Percentiles rank a stretch among this genome's conserved stretches.
phyloP scores from a whole-genome alignment of 2,113 vertebrate genomes.

The Forbesichthys papilliferus region DNA sequence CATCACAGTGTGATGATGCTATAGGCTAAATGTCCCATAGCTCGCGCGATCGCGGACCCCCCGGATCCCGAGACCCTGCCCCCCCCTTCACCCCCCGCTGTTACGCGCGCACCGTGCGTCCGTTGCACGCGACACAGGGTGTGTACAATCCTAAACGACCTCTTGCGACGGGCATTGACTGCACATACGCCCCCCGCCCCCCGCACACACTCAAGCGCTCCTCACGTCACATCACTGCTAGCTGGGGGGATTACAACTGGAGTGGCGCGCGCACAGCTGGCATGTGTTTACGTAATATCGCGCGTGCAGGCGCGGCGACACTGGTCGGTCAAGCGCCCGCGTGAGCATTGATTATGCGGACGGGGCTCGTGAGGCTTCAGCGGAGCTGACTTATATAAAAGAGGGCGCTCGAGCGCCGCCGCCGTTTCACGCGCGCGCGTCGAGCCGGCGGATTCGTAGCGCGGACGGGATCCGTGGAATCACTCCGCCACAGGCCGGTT shows the following conservation, averaged over 20 bases:
- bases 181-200: background rate
- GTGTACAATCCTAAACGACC: slow-evolving; percentile 38
- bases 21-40: background rate
- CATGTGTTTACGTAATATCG: slow-evolving; percentile 70
- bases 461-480: slow-evolving; percentile 54
- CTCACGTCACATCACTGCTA: slow-evolving; percentile 1
- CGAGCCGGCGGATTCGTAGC: slow-evolving; percentile 60
- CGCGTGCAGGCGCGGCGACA: slow-evolving; percentile 36
- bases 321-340: slow-evolving; percentile 43
- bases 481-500: slow-evolving; percentile 39
- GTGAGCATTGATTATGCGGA: slow-evolving; percentile 31
- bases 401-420: slow-evolving; percentile 63
- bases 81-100: background rate
- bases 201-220: background rate
- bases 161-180: slow-evolving; percentile 26
- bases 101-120: background rate
- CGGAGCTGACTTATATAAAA: slow-evolving; percentile 36
- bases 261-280: slow-evolving; percentile 48
- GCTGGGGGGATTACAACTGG: slow-evolving; percentile 63
- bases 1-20: background rate
- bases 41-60: slow-evolving; percentile 6
- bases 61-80: background rate
- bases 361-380: slow-evolving; percentile 43
- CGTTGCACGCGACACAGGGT: slow-evolving; percentile 30
- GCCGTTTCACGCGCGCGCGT: slow-evolving; percentile 47